Evolutionary conservation across 2,113 vertebrate genomes (phyloP).

Genomic region (Scomber scombrus): DNA sequence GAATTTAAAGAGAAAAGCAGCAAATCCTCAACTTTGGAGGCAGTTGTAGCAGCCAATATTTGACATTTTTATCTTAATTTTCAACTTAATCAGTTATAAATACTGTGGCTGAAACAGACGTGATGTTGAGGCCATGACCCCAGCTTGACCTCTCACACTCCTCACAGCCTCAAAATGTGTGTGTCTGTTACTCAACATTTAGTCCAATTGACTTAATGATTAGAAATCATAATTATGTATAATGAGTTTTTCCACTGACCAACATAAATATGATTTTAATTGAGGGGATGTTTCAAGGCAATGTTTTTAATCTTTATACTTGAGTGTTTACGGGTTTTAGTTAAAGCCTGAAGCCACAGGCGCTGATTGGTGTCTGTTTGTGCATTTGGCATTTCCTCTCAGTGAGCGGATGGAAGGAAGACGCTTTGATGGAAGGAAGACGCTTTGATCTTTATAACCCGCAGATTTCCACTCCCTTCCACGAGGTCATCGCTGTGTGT

Average conservation of each 20-base stretch:
- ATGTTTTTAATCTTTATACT: not conserved
- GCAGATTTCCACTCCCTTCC: constrained; percentile 12
- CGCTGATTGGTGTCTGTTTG: constrained; percentile 29
- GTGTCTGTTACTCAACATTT: not conserved
- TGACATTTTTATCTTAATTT: too few species aligned
- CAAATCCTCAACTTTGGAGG: too few species aligned
- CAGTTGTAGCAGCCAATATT: too few species aligned
- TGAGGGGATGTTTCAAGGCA: not conserved
- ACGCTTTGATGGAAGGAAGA: constrained; percentile 44
- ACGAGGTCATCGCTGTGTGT: not conserved
- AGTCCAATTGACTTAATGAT: not conserved
- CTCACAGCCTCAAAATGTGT: not conserved
- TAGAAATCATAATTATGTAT: not conserved
- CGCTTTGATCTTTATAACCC: constrained; percentile 40
- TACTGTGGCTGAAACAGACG: not conserved
- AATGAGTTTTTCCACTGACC: too few species aligned
- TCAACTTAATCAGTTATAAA: too few species aligned
- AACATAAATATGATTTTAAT: not conserved
- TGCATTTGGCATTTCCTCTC: constrained; percentile 61
- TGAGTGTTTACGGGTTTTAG: not conserved
- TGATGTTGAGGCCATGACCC: not conserved
- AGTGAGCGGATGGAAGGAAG: constrained; percentile 12
- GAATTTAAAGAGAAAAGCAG: too few species aligned
- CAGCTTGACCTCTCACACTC: not conserved
- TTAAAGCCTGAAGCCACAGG: not conserved